Conservation (phyloP, 1,140 invertebrate genomes). For the Hycleus cichorii region DNA sequence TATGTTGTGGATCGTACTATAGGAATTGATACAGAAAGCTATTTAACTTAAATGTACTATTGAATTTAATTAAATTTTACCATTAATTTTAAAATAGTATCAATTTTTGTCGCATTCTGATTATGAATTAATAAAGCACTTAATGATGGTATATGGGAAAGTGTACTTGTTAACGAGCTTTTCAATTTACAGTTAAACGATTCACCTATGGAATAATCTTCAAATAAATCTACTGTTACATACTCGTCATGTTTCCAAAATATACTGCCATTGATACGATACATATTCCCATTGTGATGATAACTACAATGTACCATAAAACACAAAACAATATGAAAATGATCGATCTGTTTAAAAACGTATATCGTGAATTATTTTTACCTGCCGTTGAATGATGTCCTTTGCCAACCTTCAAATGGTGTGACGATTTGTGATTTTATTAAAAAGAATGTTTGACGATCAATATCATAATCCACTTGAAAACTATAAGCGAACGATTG, state of each 20-base stretch:
- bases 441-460: slow-evolving; percentile 37
- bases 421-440: slow-evolving; percentile 52
- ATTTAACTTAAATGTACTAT: not conserved
- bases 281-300: slow-evolving; percentile 36
- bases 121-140: slow-evolving; percentile 49
- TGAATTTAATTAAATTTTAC: slow-evolving; percentile 13
- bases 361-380: slow-evolving; percentile 30
- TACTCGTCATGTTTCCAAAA: slow-evolving; percentile 54
- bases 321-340: slow-evolving; percentile 6
- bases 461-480: slow-evolving; percentile 45
- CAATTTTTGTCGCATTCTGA: slow-evolving; percentile 42
- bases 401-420: slow-evolving; percentile 64
- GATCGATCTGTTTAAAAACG: no score
- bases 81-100: slow-evolving; percentile 47
- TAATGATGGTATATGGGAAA: slow-evolving; percentile 49
- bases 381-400: slow-evolving; percentile 57
- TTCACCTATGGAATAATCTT: slow-evolving; percentile 40
- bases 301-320: slow-evolving; percentile 35
- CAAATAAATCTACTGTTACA: slow-evolving; percentile 46
- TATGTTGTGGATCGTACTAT: slow-evolving; percentile 45
- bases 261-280: slow-evolving; percentile 40
- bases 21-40: slow-evolving; percentile 13
- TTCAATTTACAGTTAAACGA: slow-evolving; percentile 44
- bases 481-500: slow-evolving; percentile 47
- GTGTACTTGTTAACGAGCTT: slow-evolving; percentile 49